phyloP scores from a whole-genome alignment of 2,797 vertebrate species.

The Sebastes hopkinsi region DNA sequence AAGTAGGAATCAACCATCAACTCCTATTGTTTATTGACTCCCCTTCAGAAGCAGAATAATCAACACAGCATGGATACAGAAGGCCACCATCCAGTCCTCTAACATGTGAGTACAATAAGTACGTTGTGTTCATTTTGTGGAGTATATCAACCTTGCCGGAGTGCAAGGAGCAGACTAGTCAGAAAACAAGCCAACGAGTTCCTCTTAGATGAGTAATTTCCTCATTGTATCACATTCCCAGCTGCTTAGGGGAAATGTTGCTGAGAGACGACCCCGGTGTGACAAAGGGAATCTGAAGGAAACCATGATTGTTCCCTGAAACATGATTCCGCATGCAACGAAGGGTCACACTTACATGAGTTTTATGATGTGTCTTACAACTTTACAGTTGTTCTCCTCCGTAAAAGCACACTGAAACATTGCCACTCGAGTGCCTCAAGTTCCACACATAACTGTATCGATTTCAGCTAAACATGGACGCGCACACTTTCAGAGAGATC shows the following conservation, averaged over 20 bases:
- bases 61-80: background rate
- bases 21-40: background rate
- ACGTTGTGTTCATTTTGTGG: slow-evolving; percentile 26
- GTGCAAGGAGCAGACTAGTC: slow-evolving; percentile 34
- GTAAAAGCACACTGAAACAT: slow-evolving; percentile 29
- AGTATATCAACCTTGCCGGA: slow-evolving; percentile 27
- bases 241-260: slow-evolving; percentile 61
- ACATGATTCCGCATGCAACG: slow-evolving; percentile 34
- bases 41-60: background rate
- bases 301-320: slow-evolving; percentile 26
- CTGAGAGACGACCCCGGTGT: slow-evolving; percentile 26
- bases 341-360: slow-evolving; percentile 43
- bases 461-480: slow-evolving; percentile 70
- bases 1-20: background rate
- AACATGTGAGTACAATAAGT: slow-evolving; percentile 17
- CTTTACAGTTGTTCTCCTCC: slow-evolving; percentile 40
- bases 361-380: slow-evolving; percentile 23
- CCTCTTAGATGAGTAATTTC: slow-evolving; percentile 72
- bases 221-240: slow-evolving; percentile 66
- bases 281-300: slow-evolving; percentile 49
- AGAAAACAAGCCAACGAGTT: slow-evolving; percentile 62
- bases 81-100: background rate
- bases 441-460: slow-evolving; percentile 70
- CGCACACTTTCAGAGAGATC: slow-evolving; percentile 38
- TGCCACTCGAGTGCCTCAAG: slow-evolving; percentile 33